Conservation (phyloP, 1,140 invertebrate genomes). For the Pemphigus obesinymphae region DNA sequence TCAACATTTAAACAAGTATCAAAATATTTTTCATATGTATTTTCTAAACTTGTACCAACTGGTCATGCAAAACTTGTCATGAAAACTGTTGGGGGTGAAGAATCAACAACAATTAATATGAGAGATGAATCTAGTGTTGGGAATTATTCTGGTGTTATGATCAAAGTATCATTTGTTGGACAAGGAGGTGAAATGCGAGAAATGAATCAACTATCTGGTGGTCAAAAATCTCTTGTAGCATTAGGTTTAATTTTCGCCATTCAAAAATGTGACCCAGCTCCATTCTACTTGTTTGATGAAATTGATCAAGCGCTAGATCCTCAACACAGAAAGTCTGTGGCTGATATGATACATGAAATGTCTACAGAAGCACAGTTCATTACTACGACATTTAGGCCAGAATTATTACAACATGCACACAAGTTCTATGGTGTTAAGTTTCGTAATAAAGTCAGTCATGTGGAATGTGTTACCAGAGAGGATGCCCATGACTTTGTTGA, state of each 20-base stretch:
- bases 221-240: constrained; percentile 97
- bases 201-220: constrained; percentile 98
- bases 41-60: constrained; percentile 92
- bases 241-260: constrained; percentile 98
- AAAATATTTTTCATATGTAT: constrained; percentile 97
- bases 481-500: constrained; percentile 98
- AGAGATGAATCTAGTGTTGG: constrained; percentile 63
- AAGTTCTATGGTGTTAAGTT: constrained; percentile 99
- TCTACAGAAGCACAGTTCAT: constrained; percentile 96
- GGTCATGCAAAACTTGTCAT: constrained; percentile 91
- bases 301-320: constrained; percentile 97
- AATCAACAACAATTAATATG: constrained; percentile 48
- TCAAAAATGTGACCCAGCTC: constrained; percentile 99
- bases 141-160: constrained; percentile 73
- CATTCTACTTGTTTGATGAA: constrained; percentile 99
- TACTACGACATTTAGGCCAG: constrained; percentile 97
- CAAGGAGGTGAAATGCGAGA: constrained; percentile 81
- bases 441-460: constrained; percentile 92
- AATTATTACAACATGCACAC: constrained; percentile 93
- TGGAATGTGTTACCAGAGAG: constrained; percentile 82
- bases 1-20: constrained; percentile 99
- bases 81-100: constrained; percentile 66
- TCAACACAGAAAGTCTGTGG: constrained; percentile 93
- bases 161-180: constrained; percentile 67
- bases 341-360: constrained; percentile 98